Evolutionary conservation across 2,113 vertebrate genomes (phyloP).

Genomic region (Apus apus): DNA sequence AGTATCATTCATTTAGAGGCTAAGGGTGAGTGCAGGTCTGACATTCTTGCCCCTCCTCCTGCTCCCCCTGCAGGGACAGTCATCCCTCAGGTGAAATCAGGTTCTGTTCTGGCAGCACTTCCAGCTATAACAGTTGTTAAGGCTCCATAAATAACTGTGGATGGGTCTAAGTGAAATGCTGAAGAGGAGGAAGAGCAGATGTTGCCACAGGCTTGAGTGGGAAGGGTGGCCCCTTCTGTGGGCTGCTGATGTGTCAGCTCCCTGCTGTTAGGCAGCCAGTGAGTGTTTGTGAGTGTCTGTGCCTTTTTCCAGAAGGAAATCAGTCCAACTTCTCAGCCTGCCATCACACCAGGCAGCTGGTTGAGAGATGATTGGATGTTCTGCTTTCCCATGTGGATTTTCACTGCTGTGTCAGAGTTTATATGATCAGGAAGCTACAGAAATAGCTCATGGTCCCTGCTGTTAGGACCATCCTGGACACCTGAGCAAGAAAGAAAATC

Average conservation of each 20-base stretch:
- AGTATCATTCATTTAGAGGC: background rate
- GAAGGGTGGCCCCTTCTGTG: background rate
- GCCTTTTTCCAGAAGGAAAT: background rate
- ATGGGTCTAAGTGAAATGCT: background rate
- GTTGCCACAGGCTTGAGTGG: background rate
- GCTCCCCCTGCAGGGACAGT: background rate
- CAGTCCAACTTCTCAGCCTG: background rate
- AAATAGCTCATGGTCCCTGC: background rate
- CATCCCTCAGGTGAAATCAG: background rate
- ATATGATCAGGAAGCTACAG: background rate
- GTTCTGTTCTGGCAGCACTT: background rate
- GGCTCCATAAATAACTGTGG: constrained; percentile 25
- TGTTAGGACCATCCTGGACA: accelerated
- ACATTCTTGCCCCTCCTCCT: background rate
- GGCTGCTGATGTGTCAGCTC: background rate
- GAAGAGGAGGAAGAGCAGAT: constrained; percentile 40
- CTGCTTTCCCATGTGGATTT: constrained; percentile 1
- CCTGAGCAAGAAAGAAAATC: background rate
- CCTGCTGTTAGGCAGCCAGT: constrained; percentile 5
- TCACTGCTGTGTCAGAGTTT: background rate
- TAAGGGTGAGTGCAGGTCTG: background rate
- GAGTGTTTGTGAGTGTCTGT: background rate
- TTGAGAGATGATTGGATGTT: background rate
- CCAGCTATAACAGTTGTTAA: background rate
- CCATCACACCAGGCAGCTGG: background rate